Conservation (phyloP, 2,797 vertebrate genomes). For the Rhinogobio ventralis region DNA sequence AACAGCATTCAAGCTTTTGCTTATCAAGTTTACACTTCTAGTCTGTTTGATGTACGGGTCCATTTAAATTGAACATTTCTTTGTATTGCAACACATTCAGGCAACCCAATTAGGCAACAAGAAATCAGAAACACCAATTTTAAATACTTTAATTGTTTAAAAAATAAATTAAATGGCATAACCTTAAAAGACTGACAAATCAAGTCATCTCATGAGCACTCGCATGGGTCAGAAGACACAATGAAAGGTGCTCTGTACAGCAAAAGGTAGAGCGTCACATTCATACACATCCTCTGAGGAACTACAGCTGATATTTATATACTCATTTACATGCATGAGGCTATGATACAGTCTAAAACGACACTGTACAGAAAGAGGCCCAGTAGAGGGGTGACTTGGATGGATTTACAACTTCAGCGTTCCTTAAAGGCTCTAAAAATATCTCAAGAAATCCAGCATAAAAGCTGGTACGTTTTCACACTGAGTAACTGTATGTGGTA, state of each 20-base stretch:
- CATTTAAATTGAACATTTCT: background rate
- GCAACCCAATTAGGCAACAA: background rate
- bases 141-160: conserved; percentile 70
- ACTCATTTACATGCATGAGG: conserved; percentile 73
- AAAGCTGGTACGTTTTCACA: background rate
- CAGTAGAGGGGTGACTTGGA: conserved; percentile 66
- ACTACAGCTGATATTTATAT: conserved; percentile 76
- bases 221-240: conserved; percentile 59
- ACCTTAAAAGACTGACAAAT: conserved; percentile 75
- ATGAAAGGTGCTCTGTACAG: conserved; percentile 61
- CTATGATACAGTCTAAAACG: conserved; percentile 61
- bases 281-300: conserved; percentile 56
- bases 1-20: no score
- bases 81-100: background rate
- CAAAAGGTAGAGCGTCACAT: conserved; percentile 64
- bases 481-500: background rate
- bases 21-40: background rate
- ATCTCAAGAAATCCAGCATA: conserved; percentile 48
- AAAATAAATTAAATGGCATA: conserved; percentile 82
- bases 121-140: conserved; percentile 8
- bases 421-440: conserved; percentile 53
- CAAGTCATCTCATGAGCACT: conserved; percentile 52
- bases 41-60: background rate
- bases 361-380: conserved; percentile 67
- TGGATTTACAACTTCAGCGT: conserved; percentile 66